Evolutionary conservation across 2,888 invertebrate genomes (phyloP), one percentile per base, ranked within the genome.

Genomic region (Lathronympha strigana): DNA sequence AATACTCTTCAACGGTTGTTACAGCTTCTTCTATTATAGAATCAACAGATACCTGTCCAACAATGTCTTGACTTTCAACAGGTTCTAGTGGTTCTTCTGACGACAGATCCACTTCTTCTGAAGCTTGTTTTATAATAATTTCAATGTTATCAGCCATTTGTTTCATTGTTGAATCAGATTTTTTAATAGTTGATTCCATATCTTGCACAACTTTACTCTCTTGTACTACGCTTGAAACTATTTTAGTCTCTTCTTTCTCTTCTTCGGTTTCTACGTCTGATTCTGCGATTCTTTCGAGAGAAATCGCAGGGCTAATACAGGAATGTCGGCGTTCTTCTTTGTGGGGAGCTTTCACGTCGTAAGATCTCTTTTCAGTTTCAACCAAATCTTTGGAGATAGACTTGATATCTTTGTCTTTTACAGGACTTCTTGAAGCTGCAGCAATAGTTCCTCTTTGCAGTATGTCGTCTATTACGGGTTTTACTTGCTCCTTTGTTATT

Each of bases 131-230:
- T 1, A 92, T 92, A 21, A 92, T 92, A 17, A 92, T 92, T 82
- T 92, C 92, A 61, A 92, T 92, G 69, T 92, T 92, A 68, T 92
- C 92, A 64, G 92, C 92, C 90, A 92, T 92, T 81, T 92, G 86
- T 73, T 92, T 92, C 91, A 92, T 92, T 6, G 91, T 84, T 2
- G 92, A 92, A 67, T 92, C 92, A 2, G 92, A 92, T 76, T 91
- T 92, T 67, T 91, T 91, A 67, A 92, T 76, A 68, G 84, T 86
- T 51, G 73, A 67, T 67, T 73, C 74, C 4, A 60, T 68, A 68
- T 83, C 80, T 23, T 72, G 69, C 23, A 73, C 61, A 61, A 77
- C 76, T 17, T 72, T 69, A 33, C 67, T 73, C 61, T 79, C 75
- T 17, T 68, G 51, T 23, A 74, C 66, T 53, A 73, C 63, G 13